Evolutionary conservation across 53 echinoderm and acorn worm species (phyloP).

Genomic region (Mesocentrotus franciscanus): DNA sequence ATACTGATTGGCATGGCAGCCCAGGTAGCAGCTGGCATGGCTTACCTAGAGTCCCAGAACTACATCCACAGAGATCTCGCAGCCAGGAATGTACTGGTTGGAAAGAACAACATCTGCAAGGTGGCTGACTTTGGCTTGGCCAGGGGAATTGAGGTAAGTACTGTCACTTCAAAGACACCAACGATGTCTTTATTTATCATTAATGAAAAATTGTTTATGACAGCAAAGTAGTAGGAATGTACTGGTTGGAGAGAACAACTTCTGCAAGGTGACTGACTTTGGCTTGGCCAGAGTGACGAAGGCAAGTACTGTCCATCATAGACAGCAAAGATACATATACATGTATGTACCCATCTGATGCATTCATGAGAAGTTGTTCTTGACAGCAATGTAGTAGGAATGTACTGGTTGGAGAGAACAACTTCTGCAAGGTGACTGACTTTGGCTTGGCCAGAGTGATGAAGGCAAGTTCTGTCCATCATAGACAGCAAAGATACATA

Average conservation of each 20-base stretch:
- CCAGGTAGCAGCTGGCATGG: slow-evolving; percentile 93
- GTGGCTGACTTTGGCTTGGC: slow-evolving; percentile 98
- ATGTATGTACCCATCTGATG: too few species aligned
- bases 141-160: slow-evolving; percentile 73
- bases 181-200: too few species aligned
- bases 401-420: slow-evolving; percentile 77
- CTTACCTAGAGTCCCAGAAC: slow-evolving; percentile 74
- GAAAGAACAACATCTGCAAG: slow-evolving; percentile 90
- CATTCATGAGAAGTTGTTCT: slow-evolving; percentile 65
- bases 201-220: slow-evolving; percentile 81
- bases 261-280: slow-evolving; percentile 95
- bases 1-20: slow-evolving; percentile 94
- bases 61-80: slow-evolving; percentile 89
- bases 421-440: slow-evolving; percentile 92
- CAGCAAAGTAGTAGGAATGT: slow-evolving; percentile 83
- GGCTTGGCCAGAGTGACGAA: slow-evolving; percentile 88
- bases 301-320: neutral
- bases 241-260: slow-evolving; percentile 76
- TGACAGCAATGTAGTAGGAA: slow-evolving; percentile 85
- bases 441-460: slow-evolving; percentile 94
- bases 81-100: slow-evolving; percentile 82
- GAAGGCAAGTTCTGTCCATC: slow-evolving; percentile 13
- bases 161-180: neutral
- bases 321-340: neutral
- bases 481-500: neutral